Evolutionary conservation across 2,888 invertebrate species (phyloP).

Genomic region (Choreutis nemorana): DNA sequence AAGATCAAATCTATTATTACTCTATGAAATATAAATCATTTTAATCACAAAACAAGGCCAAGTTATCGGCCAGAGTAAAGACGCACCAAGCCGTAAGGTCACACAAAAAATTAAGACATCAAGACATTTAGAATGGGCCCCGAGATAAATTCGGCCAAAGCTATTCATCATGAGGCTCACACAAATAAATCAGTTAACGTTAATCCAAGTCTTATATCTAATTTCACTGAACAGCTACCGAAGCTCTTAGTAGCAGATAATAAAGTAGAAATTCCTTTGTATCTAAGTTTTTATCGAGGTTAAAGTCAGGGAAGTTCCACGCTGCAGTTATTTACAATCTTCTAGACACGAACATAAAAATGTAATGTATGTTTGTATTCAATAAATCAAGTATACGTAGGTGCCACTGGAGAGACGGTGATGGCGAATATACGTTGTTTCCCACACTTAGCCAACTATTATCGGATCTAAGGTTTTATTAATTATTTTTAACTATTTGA

Average conservation of each 20-base stretch:
- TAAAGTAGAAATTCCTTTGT: no score
- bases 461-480: no score
- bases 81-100: no score
- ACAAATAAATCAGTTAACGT: slow-evolving; percentile 51
- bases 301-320: slow-evolving; percentile 1
- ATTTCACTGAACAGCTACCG: slow-evolving; percentile 10
- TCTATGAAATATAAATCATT: no score
- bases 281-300: no score
- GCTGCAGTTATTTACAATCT: slow-evolving; percentile 46
- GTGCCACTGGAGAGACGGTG: slow-evolving; percentile 17
- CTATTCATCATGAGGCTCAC: slow-evolving; percentile 43
- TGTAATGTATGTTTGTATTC: slow-evolving; percentile 40
- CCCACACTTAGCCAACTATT: slow-evolving; percentile 47
- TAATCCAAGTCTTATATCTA: slow-evolving; percentile 24
- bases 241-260: no score
- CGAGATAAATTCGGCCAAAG: slow-evolving; percentile 15
- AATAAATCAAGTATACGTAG: slow-evolving; percentile 33
- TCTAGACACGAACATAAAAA: slow-evolving; percentile 49
- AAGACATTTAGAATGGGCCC: no score
- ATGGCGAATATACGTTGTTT: slow-evolving; percentile 44
- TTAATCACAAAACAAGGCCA: no score
- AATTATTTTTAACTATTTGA: no score
- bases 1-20: no score
- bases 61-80: no score
- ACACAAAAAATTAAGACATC: no score